Evolutionary conservation across 1,140 invertebrate species (phyloP).

Genomic region (Tetragnatha versicolor): DNA sequence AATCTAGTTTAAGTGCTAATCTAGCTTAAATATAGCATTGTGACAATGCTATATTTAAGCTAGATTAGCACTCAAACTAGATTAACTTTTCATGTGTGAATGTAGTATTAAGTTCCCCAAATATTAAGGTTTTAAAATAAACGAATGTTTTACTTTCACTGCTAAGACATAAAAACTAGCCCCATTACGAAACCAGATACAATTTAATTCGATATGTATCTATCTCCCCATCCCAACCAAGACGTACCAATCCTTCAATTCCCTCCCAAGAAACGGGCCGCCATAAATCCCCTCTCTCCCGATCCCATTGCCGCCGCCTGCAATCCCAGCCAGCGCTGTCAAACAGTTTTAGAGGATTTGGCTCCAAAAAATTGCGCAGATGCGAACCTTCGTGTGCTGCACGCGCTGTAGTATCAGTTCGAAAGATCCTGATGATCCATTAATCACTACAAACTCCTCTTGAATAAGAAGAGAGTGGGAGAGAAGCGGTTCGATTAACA

Average conservation of each 20-base stretch:
- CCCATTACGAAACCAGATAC: no score
- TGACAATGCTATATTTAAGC: no score
- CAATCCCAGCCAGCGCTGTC: background rate
- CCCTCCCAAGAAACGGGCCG: background rate
- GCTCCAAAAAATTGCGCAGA: conserved; percentile 2
- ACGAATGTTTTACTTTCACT: no score
- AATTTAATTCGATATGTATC: background rate
- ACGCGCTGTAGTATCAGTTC: conserved; percentile 1
- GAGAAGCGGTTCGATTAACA: conserved; percentile 16
- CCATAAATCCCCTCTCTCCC: background rate
- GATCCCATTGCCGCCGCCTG: background rate
- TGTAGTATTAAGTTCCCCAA: no score
- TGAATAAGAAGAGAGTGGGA: conserved; percentile 1
- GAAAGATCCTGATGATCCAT: conserved; percentile 7
- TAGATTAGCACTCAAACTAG: no score
- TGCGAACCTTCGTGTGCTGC: background rate
- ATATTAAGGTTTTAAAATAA: no score
- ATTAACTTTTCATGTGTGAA: no score
- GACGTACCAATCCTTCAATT: background rate
- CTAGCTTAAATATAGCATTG: no score
- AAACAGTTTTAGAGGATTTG: background rate
- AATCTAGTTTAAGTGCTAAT: no score
- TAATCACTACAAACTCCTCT: background rate
- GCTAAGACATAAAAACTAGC: no score
- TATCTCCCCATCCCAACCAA: background rate